phyloP scores from a whole-genome alignment of 2,797 vertebrate genomes.

The Potorous gilbertii region DNA sequence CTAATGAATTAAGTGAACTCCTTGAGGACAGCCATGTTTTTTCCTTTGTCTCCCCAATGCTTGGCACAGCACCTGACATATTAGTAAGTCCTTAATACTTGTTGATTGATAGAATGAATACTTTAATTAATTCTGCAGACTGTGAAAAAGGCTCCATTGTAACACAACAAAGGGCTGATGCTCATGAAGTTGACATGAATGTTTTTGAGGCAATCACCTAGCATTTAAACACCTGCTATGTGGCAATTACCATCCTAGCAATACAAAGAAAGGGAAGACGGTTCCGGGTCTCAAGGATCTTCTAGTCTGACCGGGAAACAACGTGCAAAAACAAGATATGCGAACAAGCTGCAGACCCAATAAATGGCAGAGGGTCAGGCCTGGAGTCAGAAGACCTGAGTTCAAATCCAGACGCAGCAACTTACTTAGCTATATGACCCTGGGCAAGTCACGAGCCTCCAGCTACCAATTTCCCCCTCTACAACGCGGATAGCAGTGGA shows the following conservation, averaged over 20 bases:
- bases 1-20: not conserved
- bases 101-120: not conserved
- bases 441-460: not conserved
- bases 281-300: not conserved
- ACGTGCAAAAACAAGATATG: not conserved
- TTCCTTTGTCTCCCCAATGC: not conserved
- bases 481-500: not conserved
- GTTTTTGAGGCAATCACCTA: not conserved
- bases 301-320: not conserved
- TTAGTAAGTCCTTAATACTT: not conserved
- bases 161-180: not conserved
- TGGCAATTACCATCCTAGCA: not conserved
- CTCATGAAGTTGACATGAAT: not conserved
- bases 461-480: not conserved
- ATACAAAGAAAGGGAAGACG: not conserved
- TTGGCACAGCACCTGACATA: not conserved
- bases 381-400: not conserved
- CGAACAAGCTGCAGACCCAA: not conserved
- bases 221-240: not conserved
- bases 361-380: not conserved
- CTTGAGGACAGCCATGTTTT: not conserved
- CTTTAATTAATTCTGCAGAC: not conserved
- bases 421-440: not conserved
- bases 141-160: not conserved
- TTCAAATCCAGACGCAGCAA: not conserved